These are phyloP conservation scores for Zosterops japonicus DNA, from an alignment of 2,113 vertebrate species.

Conservation along the genomic window DNA sequence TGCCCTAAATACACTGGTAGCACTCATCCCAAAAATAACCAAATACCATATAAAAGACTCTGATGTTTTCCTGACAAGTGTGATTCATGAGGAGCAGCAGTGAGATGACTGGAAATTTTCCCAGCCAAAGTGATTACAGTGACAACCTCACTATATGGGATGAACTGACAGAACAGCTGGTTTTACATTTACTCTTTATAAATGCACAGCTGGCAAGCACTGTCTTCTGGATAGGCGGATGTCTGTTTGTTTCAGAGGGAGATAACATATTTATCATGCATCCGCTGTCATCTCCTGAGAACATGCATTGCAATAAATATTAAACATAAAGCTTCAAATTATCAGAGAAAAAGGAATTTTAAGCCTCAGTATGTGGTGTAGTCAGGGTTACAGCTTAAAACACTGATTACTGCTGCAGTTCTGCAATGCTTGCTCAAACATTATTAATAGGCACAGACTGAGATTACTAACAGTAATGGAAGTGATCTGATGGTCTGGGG, in stretches of 20 bases:
- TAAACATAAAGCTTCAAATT: constrained; percentile 38
- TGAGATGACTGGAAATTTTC: constrained; percentile 58
- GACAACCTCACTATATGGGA: constrained; percentile 44
- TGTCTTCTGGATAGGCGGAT: constrained; percentile 33
- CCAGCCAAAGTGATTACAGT: constrained; percentile 51
- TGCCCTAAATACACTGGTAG: not conserved
- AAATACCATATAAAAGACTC: constrained; percentile 9
- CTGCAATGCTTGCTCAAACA: not conserved
- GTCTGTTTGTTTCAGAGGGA: constrained; percentile 38
- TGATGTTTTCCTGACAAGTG: constrained; percentile 40
- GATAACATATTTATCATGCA: constrained; percentile 37
- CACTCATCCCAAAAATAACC: constrained; percentile 46
- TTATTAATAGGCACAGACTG: not conserved
- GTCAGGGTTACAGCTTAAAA: not conserved
- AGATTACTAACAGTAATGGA: not conserved
- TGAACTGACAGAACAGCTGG: constrained; percentile 56
- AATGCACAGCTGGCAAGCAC: constrained; percentile 50
- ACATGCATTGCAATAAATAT: constrained; percentile 26
- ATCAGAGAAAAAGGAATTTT: constrained; percentile 9
- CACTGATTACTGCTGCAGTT: not conserved
- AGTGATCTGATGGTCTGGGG: not conserved
- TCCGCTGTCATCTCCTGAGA: constrained; percentile 14
- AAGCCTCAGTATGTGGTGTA: not conserved
- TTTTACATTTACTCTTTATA: constrained; percentile 62
- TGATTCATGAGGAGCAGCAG: constrained; percentile 49